These are phyloP conservation scores for Ceratoteleas bidentatus DNA, from an alignment of 1,140 invertebrate species.

Conservation along the genomic window DNA sequence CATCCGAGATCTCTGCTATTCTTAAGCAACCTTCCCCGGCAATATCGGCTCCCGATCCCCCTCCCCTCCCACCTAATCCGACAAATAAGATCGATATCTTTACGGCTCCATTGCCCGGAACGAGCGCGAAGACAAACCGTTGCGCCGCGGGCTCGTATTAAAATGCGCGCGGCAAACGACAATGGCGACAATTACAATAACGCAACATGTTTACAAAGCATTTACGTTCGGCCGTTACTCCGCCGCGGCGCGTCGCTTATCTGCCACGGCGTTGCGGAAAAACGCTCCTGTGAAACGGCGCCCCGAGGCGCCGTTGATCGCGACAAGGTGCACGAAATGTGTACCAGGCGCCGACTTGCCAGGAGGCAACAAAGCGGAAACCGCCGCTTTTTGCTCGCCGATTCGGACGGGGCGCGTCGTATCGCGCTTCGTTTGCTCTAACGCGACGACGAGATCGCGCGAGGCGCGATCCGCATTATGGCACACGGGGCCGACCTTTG, in stretches of 20 bases:
- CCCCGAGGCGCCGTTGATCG: slow-evolving; percentile 22
- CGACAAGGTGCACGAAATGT: neutral
- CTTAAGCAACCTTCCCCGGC: too few relatives aligned
- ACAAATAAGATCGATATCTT: slow-evolving; percentile 47
- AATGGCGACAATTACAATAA: slow-evolving; percentile 43
- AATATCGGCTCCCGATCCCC: too few relatives aligned
- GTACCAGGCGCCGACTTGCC: neutral
- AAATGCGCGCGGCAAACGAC: slow-evolving; percentile 25
- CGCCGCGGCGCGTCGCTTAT: slow-evolving; percentile 18
- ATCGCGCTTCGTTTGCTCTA: slow-evolving; percentile 54
- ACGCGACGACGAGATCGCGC: slow-evolving; percentile 34
- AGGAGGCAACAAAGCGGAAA: slow-evolving; percentile 29
- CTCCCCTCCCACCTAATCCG: neutral
- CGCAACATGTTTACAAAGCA: slow-evolving; percentile 37
- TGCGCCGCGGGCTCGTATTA: slow-evolving; percentile 28
- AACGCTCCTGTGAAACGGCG: slow-evolving; percentile 16
- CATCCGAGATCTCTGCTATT: too few relatives aligned
- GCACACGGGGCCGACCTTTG: slow-evolving; percentile 23
- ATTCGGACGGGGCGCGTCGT: slow-evolving; percentile 18
- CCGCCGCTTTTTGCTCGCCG: slow-evolving; percentile 30
- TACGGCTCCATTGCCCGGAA: slow-evolving; percentile 10
- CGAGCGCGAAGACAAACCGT: slow-evolving; percentile 18
- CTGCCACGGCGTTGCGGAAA: slow-evolving; percentile 1
- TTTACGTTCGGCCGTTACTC: slow-evolving; percentile 13
- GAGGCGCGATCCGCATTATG: slow-evolving; percentile 34